A percentile compares a stretch with the other conserved stretches of the same genome.
Evolutionary conservation across 2,888 invertebrate genomes (phyloP).

Genomic region (Nebria brevicollis): DNA sequence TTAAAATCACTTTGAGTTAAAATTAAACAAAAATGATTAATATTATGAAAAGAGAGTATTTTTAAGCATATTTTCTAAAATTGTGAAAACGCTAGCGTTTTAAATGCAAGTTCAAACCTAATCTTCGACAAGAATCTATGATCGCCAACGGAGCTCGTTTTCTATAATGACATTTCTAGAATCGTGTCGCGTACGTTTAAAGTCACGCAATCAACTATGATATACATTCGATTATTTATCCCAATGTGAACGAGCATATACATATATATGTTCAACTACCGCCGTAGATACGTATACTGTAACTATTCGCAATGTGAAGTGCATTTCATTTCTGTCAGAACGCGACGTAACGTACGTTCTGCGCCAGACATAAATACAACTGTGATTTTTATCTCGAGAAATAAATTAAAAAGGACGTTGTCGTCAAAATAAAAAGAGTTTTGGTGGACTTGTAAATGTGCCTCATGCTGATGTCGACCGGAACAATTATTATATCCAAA

Average conservation of each 20-base stretch:
- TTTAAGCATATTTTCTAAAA: too few species aligned
- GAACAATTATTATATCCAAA: constrained; percentile 1
- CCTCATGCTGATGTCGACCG: constrained; percentile 4
- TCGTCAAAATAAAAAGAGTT: background rate
- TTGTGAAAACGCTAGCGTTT: background rate
- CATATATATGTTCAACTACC: too few species aligned
- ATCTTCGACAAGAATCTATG: background rate
- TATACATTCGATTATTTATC: constrained; percentile 43
- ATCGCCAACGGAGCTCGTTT: background rate
- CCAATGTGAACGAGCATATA: constrained; percentile 21
- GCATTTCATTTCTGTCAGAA: constrained; percentile 8
- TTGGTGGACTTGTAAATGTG: constrained; percentile 12
- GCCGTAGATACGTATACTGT: background rate
- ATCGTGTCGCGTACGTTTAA: constrained; percentile 25
- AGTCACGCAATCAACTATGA: constrained; percentile 7
- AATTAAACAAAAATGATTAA: too few species aligned
- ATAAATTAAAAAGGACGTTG: constrained; percentile 2
- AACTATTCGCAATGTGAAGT: background rate
- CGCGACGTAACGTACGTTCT: constrained; percentile 2
- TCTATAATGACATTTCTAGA: constrained; percentile 40
- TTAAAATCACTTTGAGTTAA: too few species aligned
- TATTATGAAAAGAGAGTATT: too few species aligned
- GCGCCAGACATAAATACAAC: constrained; percentile 17
- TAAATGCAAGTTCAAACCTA: background rate
- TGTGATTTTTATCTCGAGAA: constrained; percentile 5